Conservation (phyloP, 1,140 invertebrate species). For the Ceratosolen fusciceps region DNA sequence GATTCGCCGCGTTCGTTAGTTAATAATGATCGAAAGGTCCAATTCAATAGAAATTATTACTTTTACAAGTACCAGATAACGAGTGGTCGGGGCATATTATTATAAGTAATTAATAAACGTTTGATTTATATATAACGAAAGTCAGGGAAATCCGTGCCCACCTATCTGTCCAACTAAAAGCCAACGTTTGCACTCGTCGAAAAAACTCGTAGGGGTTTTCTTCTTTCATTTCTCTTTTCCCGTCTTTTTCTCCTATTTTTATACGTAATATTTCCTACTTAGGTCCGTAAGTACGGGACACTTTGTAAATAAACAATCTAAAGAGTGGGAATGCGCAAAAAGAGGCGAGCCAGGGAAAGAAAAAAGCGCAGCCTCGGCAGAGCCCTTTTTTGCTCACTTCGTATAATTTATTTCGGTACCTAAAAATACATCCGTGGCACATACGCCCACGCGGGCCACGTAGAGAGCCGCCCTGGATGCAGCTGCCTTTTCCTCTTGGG, state of each 20-base stretch:
- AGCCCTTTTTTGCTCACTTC: conserved; percentile 8
- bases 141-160: too few relatives aligned
- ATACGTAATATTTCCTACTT: background rate
- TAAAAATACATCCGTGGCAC: conserved; percentile 24
- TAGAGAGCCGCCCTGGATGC: background rate
- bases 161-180: too few relatives aligned
- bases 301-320: conserved; percentile 39
- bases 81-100: too few relatives aligned
- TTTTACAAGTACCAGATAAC: too few relatives aligned
- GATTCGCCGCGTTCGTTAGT: too few relatives aligned
- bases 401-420: conserved; percentile 44
- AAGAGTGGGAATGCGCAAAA: background rate
- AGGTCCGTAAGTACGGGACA: background rate
- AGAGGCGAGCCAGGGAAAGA: background rate
- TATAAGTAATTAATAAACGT: too few relatives aligned
- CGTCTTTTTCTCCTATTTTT: too few relatives aligned
- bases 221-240: too few relatives aligned
- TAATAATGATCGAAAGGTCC: too few relatives aligned
- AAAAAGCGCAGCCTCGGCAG: conserved; percentile 10
- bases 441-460: background rate
- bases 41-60: too few relatives aligned
- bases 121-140: too few relatives aligned
- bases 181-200: background rate
- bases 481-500: conserved; percentile 21
- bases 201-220: background rate